Evolutionary conservation across 2,113 vertebrate species (phyloP).

Genomic region (Paraplagusia blochii): DNA sequence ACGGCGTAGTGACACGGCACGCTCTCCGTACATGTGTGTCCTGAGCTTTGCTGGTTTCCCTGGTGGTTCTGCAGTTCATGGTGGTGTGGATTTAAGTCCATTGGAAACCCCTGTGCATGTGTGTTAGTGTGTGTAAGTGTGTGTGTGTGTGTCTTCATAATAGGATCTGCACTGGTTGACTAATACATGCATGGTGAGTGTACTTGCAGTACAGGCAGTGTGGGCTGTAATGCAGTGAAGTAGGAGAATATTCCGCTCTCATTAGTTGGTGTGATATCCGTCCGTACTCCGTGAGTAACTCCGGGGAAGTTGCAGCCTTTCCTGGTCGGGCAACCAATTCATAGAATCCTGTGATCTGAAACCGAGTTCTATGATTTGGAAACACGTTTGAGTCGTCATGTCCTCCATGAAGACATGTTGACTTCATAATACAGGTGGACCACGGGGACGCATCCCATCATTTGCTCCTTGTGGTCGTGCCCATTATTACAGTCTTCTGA

Average conservation of each 20-base stretch:
- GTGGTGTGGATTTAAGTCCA: constrained; percentile 28
- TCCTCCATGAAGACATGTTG: no score
- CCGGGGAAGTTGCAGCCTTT: no score
- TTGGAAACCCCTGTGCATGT: constrained; percentile 12
- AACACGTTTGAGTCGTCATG: no score
- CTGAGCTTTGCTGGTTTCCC: constrained; percentile 32
- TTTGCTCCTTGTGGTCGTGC: no score
- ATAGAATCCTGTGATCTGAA: no score
- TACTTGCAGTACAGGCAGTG: constrained; percentile 46
- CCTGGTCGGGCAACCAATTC: no score
- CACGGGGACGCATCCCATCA: no score
- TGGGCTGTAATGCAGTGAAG: constrained; percentile 57
- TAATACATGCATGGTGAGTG: constrained; percentile 51
- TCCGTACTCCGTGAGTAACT: no score
- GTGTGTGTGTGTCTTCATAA: constrained; percentile 18
- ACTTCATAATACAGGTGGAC: no score
- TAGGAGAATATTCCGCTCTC: constrained; percentile 26
- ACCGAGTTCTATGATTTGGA: no score
- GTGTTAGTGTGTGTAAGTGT: constrained; percentile 15
- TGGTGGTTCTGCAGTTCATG: constrained; percentile 30
- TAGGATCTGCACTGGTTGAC: constrained; percentile 40
- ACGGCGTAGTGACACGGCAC: constrained; percentile 13
- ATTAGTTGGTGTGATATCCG: no score
- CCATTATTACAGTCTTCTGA: no score
- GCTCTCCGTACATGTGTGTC: constrained; percentile 45